Base-by-base conservation (phyloP, 1,140 invertebrate species). In the Hyles euphorbiae region DNA sequence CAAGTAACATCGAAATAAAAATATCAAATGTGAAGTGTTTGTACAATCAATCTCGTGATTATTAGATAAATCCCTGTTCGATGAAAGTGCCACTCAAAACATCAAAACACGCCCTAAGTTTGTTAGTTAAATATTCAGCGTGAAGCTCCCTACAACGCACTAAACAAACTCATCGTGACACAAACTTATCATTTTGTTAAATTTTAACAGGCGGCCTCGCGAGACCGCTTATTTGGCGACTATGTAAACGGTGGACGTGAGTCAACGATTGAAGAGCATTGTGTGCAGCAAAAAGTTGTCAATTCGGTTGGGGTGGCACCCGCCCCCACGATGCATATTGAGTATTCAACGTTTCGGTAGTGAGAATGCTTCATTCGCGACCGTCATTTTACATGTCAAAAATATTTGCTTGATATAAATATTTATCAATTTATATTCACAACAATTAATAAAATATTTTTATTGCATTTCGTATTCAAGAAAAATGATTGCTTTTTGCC, bases 251-350 rank as follows among this genome's bases (percentile, higher is more conserved):
- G 60, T 63, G 59, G 53, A 57, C 53, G 62, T 63, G 61, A 56
- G 53, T 53, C 56, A 58, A 60, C 52, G 60, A 62, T 62, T 48
- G 62, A 64, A 36, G 70, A 68, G 70, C 57, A 72, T 82, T 78
- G 78, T 82, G 66, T 68, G 71, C 74, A 72, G 82, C 77, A 81
- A 76, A 79, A 79, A 80, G 58, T 78, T 84, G 81, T 76, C 70
- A 76, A 61, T 74, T 77, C 69, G 34, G 52, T 56, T 59, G 63
- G 71, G 76, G 74, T 72, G 77, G 67, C 74, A 63, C 68, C 60
- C 82, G 76, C 82, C 82, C 81, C 81, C 79, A 72, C 72, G 54
- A 34, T 40, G 36, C 36, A 40, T 40, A 40, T 8, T 40, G 36
- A 40, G 36, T 40, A 40, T 40, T 40, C 4, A 40, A 8, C 36